Evolutionary conservation across 2,888 invertebrate genomes (phyloP), one percentile per base, ranked within the genome.

Genomic region (Limnephilus rhombicus): DNA sequence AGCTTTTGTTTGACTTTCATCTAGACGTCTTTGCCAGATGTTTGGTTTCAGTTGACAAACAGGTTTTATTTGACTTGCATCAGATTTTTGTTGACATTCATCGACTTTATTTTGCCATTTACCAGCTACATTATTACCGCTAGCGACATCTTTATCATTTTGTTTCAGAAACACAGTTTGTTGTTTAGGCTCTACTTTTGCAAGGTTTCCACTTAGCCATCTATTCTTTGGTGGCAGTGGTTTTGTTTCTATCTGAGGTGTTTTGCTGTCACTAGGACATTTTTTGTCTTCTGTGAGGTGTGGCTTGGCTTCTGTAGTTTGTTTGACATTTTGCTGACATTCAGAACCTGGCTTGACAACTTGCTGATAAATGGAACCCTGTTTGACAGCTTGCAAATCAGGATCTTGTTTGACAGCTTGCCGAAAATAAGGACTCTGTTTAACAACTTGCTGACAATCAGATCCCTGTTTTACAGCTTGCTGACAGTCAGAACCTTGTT

Each of bases 231-330:
- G 85, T 24, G 29, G n/a, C 49, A 49, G 41, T 86, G n/a, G 41
- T 86, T 86, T 86, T 31, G 86, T 53, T 31, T 86, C 45, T 13
- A 29, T 41, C 53, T 86, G 13, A 49, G 86, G 9, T 31, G 86
- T 86, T 31, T 49, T 49, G 31, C 1, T 86, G 29, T 29, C 86
- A 86, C 86, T 49, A 11, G 45, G 41, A 41, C 45, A 85, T 41
- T 41, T 45, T 85, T 85, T 85, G 29, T 86, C 53, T 45, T 86
- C 86, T 49, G 45, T 86, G 37, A 18, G 18, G 53, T 68, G 53
- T 68, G 53, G 53, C 7, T 68, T 68, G 18, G 24, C 53, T 68
- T 68, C 53, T 53, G 53, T 18, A 53, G 4, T 53, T 68, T 68
- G 53, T 68, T 68, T 68, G 18, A 68, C 53, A 24, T 68, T 68